Base-by-base conservation (phyloP, 1,140 invertebrate genomes). In the Pseudobourletiella spinata region DNA sequence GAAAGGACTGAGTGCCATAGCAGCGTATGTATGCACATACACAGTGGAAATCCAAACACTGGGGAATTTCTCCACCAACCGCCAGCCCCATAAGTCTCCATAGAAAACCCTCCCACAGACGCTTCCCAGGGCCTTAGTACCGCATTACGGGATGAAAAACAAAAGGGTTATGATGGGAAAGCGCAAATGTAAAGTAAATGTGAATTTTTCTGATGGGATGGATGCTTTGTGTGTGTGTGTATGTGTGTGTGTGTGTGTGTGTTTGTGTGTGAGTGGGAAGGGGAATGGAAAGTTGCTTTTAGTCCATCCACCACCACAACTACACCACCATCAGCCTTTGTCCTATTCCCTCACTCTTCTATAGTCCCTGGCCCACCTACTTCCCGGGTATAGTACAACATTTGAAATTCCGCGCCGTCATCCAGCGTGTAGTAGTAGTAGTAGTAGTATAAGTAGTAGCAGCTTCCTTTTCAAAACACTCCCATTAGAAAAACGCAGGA, bases 181-280 rank as follows among this genome's bases (percentile, higher is more conserved):
- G 44, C 44, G 44, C 44, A 46, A 46, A 46, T 46, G 44, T 46
- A 46, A 14, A 14, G 44, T 46, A 26, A 51, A 51, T 51, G 48
- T 51, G 48, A 25, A 51, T 51, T 51, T 51, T 51, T 39, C 28
- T 51, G 48, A 51, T 51, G 48, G 48, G 14, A 51, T 51, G 44
- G 44, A 46, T 46, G 44, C 4, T 46, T 11, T 8, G 44, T 39
- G 8, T 8, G 35, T 39, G 8, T n/a, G n/a, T n/a, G n/a, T n/a
- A n/a, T n/a, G n/a, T n/a, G n/a, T 8, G 35, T 39, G 8, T 39
- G 35, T 8, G 8, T 39, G 35, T 8, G 8, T 8, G 35, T 39
- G 35, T 8, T 39, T 8, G 35, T 39, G n/a, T 39, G 8, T 39
- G 8, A 39, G n/a, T 20, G 24, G 48, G 22, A 24, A 8, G 11